Percentiles rank a stretch among this genome's conserved stretches.
Evolutionary conservation across 2,797 vertebrate species (phyloP).

Genomic region (Poeciliopsis gracilis): DNA sequence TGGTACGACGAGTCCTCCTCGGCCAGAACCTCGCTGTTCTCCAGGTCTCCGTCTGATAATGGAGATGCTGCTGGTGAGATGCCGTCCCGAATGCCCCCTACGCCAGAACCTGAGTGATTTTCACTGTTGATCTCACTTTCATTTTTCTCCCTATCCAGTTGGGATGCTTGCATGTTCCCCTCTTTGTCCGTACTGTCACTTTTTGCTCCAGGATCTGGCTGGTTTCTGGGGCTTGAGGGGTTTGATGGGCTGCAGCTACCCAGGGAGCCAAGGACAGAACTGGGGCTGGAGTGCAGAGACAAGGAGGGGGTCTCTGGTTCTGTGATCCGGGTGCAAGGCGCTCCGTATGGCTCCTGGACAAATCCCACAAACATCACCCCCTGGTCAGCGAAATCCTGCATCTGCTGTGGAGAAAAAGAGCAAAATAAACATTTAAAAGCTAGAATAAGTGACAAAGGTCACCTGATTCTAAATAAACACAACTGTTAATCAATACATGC

Average conservation of each 20-base stretch:
- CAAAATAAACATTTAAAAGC: not conserved
- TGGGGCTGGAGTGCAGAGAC: conserved; percentile 85
- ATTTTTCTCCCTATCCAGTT: conserved; percentile 7
- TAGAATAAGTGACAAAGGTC: not conserved
- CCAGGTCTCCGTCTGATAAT: conserved; percentile 49
- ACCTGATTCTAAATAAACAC: not conserved
- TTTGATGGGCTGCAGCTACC: conserved; percentile 71
- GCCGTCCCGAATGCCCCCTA: conserved; percentile 27
- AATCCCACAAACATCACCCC: conserved; percentile 94
- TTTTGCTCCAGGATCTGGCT: conserved; percentile 28
- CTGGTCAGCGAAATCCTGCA: conserved; percentile 94
- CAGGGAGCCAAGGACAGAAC: conserved; percentile 80
- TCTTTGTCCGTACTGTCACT: conserved; percentile 27
- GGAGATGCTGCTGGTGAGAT: conserved; percentile 57
- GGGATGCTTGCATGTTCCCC: conserved; percentile 24
- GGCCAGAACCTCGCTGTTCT: conserved; percentile 47
- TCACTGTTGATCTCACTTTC: conserved; percentile 44
- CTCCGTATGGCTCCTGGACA: conserved; percentile 86
- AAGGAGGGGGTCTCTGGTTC: conserved; percentile 77
- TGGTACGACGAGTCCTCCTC: conserved; percentile 65
- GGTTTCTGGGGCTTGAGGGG: conserved; percentile 68
- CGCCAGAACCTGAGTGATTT: conserved; percentile 32
- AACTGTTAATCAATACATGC: not conserved
- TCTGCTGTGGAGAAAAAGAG: conserved; percentile 75
- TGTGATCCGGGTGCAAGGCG: conserved; percentile 69